A percentile compares a stretch with the other conserved stretches of the same genome.
phyloP scores from a whole-genome alignment of 2,113 vertebrate species.

The Gopherus flavomarginatus region DNA sequence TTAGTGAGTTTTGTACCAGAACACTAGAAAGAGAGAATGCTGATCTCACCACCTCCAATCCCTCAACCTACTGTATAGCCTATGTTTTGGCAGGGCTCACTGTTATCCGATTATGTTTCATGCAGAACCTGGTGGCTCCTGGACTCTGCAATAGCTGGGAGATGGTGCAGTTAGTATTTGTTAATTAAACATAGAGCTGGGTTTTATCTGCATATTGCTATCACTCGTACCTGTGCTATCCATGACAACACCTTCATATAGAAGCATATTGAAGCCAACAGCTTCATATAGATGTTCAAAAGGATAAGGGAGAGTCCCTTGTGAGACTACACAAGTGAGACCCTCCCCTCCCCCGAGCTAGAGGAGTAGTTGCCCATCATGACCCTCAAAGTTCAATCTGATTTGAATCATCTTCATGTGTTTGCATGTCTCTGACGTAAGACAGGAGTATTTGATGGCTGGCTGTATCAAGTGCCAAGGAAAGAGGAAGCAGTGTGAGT shows the following conservation, averaged over 20 bases:
- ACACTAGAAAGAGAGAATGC: background rate
- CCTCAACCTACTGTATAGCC: rapidly evolving
- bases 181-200: background rate
- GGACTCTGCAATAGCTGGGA: background rate
- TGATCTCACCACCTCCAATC: background rate
- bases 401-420: background rate
- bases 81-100: background rate
- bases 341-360: background rate
- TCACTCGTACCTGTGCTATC: background rate
- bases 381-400: background rate
- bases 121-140: background rate
- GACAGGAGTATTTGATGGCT: background rate
- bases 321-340: background rate
- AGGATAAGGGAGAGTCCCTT: background rate
- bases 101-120: background rate
- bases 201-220: rapidly evolving
- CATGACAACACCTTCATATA: no score
- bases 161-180: background rate
- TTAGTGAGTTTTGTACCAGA: background rate
- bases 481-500: background rate
- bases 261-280: no score
- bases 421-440: background rate
- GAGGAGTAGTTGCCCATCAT: background rate
- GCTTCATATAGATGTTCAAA: background rate
- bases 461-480: background rate